Evolutionary conservation across 2,888 invertebrate genomes (phyloP).

Genomic region (Cheilosia soror): DNA sequence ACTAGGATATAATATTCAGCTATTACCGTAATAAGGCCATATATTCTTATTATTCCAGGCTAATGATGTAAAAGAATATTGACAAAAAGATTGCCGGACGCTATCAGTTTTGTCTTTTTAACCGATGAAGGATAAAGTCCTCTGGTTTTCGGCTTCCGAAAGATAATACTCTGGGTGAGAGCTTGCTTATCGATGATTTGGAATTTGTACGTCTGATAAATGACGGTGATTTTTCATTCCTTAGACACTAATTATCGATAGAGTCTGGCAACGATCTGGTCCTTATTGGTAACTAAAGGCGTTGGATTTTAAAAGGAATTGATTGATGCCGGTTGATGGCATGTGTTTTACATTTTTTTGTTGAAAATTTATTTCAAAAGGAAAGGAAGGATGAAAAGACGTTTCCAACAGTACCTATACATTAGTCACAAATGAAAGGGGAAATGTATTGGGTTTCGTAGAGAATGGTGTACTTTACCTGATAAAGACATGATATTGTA

Average conservation of each 20-base stretch:
- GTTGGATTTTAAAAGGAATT: conserved; percentile 25
- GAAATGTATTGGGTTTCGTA: not conserved
- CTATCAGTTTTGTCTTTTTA: conserved; percentile 25
- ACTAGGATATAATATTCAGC: not conserved
- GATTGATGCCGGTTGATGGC: conserved; percentile 39
- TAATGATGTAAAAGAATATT: conserved; percentile 71
- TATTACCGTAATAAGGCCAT: conserved; percentile 56
- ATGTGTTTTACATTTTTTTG: conserved; percentile 31
- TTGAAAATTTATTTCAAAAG: not conserved
- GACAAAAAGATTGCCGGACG: conserved; percentile 42
- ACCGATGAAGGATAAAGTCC: conserved; percentile 16
- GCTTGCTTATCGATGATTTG: conserved; percentile 49
- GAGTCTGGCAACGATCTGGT: conserved; percentile 1
- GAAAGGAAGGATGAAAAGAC: not conserved
- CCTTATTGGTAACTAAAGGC: not conserved
- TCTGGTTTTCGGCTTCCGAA: conserved; percentile 3
- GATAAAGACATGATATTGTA: not conserved
- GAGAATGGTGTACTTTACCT: not conserved
- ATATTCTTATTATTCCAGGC: conserved; percentile 61
- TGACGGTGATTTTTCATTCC: conserved; percentile 48
- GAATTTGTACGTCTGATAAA: conserved; percentile 54
- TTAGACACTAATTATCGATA: conserved; percentile 36
- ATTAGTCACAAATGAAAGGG: not conserved
- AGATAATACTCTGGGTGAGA: conserved; percentile 2
- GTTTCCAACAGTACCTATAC: not conserved